Percentiles rank a stretch among this genome's conserved stretches.
Evolutionary conservation across 2,888 invertebrate species (phyloP).

Genomic region (Drosophila melanocephala): DNA sequence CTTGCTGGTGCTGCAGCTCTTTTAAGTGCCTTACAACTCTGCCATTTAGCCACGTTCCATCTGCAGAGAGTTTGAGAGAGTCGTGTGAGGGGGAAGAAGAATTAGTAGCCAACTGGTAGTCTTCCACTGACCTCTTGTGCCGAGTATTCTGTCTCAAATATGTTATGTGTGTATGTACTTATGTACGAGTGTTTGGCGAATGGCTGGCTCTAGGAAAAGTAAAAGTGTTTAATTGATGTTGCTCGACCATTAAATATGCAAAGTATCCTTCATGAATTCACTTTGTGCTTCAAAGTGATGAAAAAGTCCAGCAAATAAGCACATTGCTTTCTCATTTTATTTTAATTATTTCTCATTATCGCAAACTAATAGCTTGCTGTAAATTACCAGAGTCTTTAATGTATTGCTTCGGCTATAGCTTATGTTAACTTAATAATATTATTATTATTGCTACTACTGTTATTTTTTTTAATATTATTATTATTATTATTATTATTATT

Average conservation of each 20-base stretch:
- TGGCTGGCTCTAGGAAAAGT: slow-evolving; percentile 9
- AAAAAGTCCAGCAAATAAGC: slow-evolving; percentile 21
- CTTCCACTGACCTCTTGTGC: slow-evolving; percentile 9
- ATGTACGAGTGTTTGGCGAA: slow-evolving; percentile 6
- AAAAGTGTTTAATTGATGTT: slow-evolving; percentile 64
- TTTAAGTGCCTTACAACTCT: slow-evolving; percentile 23
- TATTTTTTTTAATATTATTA: not conserved
- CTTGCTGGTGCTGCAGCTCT: not conserved
- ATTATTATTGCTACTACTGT: not conserved
- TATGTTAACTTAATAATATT: not conserved
- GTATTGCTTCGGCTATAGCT: not conserved
- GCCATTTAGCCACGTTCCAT: slow-evolving; percentile 24
- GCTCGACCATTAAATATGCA: slow-evolving; percentile 49
- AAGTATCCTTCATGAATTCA: slow-evolving; percentile 44
- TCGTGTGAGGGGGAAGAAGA: not conserved
- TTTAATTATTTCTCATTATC: not conserved
- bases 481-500: too few species aligned
- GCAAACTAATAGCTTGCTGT: not conserved
- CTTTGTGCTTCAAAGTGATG: slow-evolving; percentile 38
- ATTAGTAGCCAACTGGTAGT: slow-evolving; percentile 1
- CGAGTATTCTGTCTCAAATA: slow-evolving; percentile 12
- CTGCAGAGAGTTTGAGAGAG: not conserved
- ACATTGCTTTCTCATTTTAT: not conserved
- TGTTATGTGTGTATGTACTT: slow-evolving; percentile 2
- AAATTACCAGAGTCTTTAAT: not conserved